Percentiles rank a stretch among this genome's conserved stretches.
Conservation (phyloP, 2,113 vertebrate species). For the Oreamnos americanus region DNA sequence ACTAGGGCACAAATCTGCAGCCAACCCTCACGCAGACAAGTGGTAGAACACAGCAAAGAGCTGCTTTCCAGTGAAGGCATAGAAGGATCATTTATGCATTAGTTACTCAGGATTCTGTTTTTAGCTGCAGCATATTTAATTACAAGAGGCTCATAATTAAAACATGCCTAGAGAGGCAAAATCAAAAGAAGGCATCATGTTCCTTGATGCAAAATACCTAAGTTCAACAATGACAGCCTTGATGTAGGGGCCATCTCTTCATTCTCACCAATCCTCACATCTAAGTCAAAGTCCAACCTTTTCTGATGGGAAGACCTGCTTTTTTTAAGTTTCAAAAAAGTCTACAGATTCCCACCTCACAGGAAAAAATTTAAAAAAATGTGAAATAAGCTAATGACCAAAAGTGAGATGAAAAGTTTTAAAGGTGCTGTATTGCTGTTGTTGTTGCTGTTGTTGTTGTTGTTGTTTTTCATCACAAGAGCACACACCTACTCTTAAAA, state of each 20-base stretch:
- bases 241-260: neutral
- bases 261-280: neutral
- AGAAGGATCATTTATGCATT: constrained; percentile 53
- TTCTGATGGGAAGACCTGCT: neutral
- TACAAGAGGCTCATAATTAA: constrained; percentile 51
- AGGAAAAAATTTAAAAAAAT: neutral
- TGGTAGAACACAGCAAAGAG: constrained; percentile 64
- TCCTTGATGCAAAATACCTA: constrained; percentile 25
- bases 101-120: constrained; percentile 48
- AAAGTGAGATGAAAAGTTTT: neutral
- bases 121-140: constrained; percentile 53
- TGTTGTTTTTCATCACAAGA: neutral
- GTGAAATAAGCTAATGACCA: neutral
- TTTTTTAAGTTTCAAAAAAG: neutral
- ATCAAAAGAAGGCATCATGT: constrained; percentile 18
- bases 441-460: no score
- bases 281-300: neutral
- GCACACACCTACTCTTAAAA: neutral
- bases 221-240: neutral
- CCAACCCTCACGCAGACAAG: constrained; percentile 74
- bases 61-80: constrained; percentile 55
- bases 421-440: neutral
- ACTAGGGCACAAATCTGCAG: constrained; percentile 71
- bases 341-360: neutral
- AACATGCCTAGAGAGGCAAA: constrained; percentile 54